A percentile compares a stretch with the other conserved stretches of the same genome.
phyloP scores from a whole-genome alignment of 2,888 invertebrate genomes.

The Heterodera filipjevi region DNA sequence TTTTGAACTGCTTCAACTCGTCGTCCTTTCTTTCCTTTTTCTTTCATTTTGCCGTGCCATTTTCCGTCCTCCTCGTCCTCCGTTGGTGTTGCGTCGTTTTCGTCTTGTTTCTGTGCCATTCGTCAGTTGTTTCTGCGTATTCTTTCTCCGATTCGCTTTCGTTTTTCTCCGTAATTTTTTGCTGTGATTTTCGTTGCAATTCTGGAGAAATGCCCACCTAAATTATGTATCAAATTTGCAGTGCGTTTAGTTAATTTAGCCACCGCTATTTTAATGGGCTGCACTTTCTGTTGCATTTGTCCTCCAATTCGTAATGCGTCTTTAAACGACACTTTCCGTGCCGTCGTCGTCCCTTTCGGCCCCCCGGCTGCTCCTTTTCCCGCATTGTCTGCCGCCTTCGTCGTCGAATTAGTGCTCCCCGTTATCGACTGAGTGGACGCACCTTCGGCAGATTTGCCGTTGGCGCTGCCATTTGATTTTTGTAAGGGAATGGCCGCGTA shows the following conservation, averaged over 20 bases:
- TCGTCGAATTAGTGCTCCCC: background rate
- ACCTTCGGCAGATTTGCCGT: conserved; percentile 2
- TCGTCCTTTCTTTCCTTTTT: no score
- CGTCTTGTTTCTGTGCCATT: background rate
- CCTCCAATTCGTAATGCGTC: conserved; percentile 13
- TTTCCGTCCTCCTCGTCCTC: no score
- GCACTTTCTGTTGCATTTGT: conserved; percentile 16
- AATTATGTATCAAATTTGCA: background rate
- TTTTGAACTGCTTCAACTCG: no score
- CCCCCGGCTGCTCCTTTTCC: no score
- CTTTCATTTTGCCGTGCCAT: no score
- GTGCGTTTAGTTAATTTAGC: background rate
- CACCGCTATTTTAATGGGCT: conserved; percentile 25
- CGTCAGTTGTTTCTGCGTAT: background rate
- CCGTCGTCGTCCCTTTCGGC: background rate
- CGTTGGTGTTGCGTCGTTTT: background rate
- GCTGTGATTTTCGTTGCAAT: background rate
- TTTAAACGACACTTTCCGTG: conserved; percentile 21
- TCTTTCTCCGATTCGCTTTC: background rate
- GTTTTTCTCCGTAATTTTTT: background rate
- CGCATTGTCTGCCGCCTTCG: background rate
- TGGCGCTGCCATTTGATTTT: conserved; percentile 7
- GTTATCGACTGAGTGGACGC: background rate
- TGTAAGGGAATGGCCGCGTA: conserved; percentile 44
- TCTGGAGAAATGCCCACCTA: conserved; percentile 13